Evolutionary conservation across 2,888 invertebrate genomes (phyloP), one percentile per base, ranked within the genome.

Genomic region (Coelinius sp.): DNA sequence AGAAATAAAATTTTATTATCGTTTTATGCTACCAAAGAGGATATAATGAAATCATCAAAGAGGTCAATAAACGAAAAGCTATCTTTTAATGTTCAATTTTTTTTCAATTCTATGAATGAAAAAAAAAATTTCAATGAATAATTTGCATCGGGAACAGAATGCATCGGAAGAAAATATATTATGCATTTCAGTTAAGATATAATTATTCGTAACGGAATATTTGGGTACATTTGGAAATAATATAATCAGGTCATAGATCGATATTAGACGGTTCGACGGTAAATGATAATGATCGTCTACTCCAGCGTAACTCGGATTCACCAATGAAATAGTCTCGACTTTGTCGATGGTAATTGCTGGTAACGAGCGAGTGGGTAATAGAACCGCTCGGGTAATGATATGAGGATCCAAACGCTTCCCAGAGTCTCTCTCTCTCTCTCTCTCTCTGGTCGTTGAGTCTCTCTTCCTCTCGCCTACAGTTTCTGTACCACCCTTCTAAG

Each of bases 291-390:
- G n/a, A 53, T 49, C 14, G 31, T 20, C 35, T 35, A 35, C 49
- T 31, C 38, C 22, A 20, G 59, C 27, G 25, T 59, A 68, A 56
- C 44, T 59, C 27, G 46, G 59, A 59, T 31, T 59, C 59, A 2
- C 31, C 35, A 14, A 20, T n/a, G 38, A 31, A 67, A 53, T 38
- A 44, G 38, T 71, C 52, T 67, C 59, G 56, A 71, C 59, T 71
- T 71, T 59, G 59, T 59, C 59, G 66, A 71, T 59, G 66, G 59
- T 66, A 71, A 71, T 71, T 71, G 66, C 49, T 35, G 65, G 66
- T 71, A 71, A 71, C 71, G 71, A 71, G 71, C 46, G 49, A 62
- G 24, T 17, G 56, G 71, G 46, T 71, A 71, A 71, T 71, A 67
- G 71, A 44, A 59, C 14, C 10, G 59, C 59, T 67, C 38, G n/a